Conservation (phyloP, 2,113 vertebrate genomes). For the Cyanoderma ruficeps region DNA sequence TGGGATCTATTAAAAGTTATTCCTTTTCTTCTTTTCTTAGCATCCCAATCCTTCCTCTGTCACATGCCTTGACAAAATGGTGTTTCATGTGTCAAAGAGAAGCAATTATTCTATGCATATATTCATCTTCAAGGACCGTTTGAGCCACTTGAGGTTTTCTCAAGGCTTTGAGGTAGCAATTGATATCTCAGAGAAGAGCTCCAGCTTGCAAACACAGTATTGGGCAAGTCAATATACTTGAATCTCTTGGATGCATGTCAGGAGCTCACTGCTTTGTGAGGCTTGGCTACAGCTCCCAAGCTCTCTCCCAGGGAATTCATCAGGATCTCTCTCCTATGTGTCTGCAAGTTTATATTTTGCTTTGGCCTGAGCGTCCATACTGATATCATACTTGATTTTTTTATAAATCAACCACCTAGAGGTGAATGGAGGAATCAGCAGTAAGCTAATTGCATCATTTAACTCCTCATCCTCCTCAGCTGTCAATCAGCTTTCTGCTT, state of each 20-base stretch:
- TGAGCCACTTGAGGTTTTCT: background rate
- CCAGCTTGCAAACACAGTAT: background rate
- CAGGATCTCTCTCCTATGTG: background rate
- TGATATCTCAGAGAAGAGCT: constrained; percentile 2
- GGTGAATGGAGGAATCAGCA: constrained; percentile 7
- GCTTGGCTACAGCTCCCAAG: background rate
- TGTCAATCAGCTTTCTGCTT: constrained; percentile 16
- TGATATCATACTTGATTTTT: constrained; percentile 33
- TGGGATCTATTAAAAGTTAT: background rate
- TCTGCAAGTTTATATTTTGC: constrained; percentile 37
- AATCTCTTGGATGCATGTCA: constrained; percentile 26
- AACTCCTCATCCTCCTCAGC: background rate
- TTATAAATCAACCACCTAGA: background rate
- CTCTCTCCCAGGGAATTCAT: constrained; percentile 29
- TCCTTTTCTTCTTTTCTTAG: background rate
- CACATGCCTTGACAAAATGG: background rate
- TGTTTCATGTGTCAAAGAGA: background rate
- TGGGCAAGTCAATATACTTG: background rate
- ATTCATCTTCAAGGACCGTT: background rate
- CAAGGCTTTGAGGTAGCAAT: background rate
- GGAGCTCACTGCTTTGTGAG: constrained; percentile 23
- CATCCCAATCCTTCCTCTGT: background rate
- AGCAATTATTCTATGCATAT: background rate
- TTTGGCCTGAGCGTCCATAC: constrained; percentile 15
- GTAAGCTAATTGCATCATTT: background rate